Conservation (phyloP, 2,888 invertebrate genomes). For the Aquatica leii region DNA sequence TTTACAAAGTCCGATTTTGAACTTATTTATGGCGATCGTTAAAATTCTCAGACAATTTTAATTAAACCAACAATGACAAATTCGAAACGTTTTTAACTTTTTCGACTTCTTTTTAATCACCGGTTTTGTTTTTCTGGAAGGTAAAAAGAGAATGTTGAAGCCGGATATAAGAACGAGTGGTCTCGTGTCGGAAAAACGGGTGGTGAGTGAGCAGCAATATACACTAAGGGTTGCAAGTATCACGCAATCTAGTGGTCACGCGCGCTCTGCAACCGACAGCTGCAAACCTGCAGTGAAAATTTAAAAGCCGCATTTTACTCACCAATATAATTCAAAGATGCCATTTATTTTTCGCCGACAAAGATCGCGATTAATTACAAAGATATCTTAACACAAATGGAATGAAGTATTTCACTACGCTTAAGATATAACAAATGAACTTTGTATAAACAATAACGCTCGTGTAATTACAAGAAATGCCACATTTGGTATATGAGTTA, state of each 20-base stretch:
- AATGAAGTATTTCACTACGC: too few relatives aligned
- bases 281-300: conserved; percentile 28
- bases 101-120: conserved; percentile 13
- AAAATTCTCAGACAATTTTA: too few relatives aligned
- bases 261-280: conserved; percentile 26
- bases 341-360: conserved; percentile 27
- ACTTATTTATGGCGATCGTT: too few relatives aligned
- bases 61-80: not conserved
- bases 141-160: conserved; percentile 12
- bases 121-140: conserved; percentile 16
- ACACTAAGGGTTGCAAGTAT: conserved; percentile 21
- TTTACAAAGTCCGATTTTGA: too few relatives aligned
- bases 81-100: not conserved
- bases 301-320: conserved; percentile 30
- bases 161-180: conserved; percentile 38
- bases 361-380: conserved; percentile 34
- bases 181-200: conserved; percentile 36
- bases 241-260: conserved; percentile 32
- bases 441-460: too few relatives aligned
- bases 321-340: conserved; percentile 21
- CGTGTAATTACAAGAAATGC: too few relatives aligned
- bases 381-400: too few relatives aligned
- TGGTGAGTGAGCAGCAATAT: conserved; percentile 37
- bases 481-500: too few relatives aligned
- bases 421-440: too few relatives aligned